Evolutionary conservation across 2,113 vertebrate species (phyloP), one percentile per base, ranked within the genome.

Genomic region (Hemibagrus wyckioides): DNA sequence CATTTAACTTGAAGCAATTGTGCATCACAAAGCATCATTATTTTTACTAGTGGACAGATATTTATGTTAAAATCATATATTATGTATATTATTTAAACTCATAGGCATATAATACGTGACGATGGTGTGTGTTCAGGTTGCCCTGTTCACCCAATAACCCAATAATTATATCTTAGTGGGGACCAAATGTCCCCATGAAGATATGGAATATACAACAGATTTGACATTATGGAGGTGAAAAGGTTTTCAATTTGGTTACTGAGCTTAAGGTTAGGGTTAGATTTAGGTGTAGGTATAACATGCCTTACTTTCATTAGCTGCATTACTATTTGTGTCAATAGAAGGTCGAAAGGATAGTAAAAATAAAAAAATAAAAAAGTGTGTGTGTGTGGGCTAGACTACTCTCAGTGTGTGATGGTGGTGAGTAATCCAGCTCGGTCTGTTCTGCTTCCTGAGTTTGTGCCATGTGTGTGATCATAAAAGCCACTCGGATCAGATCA

Each of bases 401-500:
- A 33, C 56, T 61, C 84, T 63, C 52, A 28, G 84, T 85, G 83
- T 65, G 71, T 75, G 81, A 57, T 82, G 82, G 41, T 36, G 76
- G 85, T 87, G 87, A 90, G 87, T 87, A 81, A 90, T 90, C 89
- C 65, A 87, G 39, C 81, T 56, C 44, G 1, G n/a, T 87, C 77
- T 75, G 50, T 69, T 85, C 79, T 82, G 48, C 73, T 48, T 57
- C 39, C 71, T 81, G 75, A 75, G 65, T 84, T 59, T 63, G 73
- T 63, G 73, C 14, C 21, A 21, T 28, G 59, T 39, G 75, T 41
- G 69, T 85, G 54, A 90, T 85, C 57, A 83, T 85, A 85, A 84
- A 75, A 90, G 77, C 61, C 77, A 61, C 69, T 82, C 76, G 39
- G 89, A 90, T 89, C 85, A 82, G 87, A 90, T 89, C 89, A 85